Percentiles rank a stretch among this genome's conserved stretches.
Evolutionary conservation across 2,797 vertebrate genomes (phyloP).

Genomic region (Pagetopsis macropterus): DNA sequence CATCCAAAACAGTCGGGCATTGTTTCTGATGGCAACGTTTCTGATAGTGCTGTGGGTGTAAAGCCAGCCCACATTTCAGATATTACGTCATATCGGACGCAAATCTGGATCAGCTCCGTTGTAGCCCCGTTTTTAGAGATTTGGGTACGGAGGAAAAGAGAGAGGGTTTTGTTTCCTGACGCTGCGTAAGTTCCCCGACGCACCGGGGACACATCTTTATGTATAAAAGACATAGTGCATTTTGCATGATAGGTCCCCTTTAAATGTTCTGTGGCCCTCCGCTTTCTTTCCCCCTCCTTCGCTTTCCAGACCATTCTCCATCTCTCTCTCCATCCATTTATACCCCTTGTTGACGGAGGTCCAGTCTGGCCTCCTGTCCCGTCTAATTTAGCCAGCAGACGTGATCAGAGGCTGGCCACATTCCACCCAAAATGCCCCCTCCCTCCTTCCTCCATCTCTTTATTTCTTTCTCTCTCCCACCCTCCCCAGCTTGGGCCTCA

Average conservation of each 20-base stretch:
- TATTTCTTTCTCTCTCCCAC: slow-evolving; percentile 34
- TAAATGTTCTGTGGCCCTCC: slow-evolving; percentile 11
- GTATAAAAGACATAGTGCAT: too few species aligned
- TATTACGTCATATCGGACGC: too few species aligned
- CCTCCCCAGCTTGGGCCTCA: slow-evolving; percentile 72
- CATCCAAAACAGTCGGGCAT: too few species aligned
- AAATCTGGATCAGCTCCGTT: too few species aligned
- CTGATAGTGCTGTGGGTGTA: too few species aligned
- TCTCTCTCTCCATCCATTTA: slow-evolving; percentile 14
- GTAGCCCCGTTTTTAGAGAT: too few species aligned
- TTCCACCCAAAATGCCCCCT: slow-evolving; percentile 75
- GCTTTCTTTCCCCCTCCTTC: neutral
- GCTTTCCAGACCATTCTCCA: neutral
- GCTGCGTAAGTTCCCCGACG: too few species aligned
- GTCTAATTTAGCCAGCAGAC: slow-evolving; percentile 77
- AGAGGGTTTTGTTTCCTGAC: too few species aligned
- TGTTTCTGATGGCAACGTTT: too few species aligned
- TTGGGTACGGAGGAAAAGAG: too few species aligned
- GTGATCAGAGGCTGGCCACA: slow-evolving; percentile 83
- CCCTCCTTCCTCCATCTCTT: slow-evolving; percentile 25
- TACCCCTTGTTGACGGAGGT: slow-evolving; percentile 29
- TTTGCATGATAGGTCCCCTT: neutral
- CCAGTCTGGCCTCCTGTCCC: slow-evolving; percentile 72
- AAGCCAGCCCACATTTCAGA: too few species aligned
- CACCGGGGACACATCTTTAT: too few species aligned